These are phyloP conservation scores for Pterocles gutturalis DNA, from an alignment of 2,113 vertebrate genomes.

Conservation along the genomic window DNA sequence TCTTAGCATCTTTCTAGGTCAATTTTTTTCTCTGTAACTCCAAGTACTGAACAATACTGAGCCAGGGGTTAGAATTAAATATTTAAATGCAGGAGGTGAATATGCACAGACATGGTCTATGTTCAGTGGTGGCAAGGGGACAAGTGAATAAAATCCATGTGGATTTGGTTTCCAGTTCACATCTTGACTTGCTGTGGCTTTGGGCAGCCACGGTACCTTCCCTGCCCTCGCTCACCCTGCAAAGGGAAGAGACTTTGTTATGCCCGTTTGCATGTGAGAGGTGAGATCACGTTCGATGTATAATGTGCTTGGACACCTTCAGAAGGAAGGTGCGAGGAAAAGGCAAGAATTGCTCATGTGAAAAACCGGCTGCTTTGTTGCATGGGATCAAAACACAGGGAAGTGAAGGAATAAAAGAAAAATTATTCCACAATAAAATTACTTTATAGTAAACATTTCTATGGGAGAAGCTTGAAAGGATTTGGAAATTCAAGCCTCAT, in stretches of 20 bases:
- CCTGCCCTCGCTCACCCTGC: not conserved
- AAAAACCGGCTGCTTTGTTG: not conserved
- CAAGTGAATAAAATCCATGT: not conserved
- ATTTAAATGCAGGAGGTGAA: not conserved
- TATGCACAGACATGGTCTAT: not conserved
- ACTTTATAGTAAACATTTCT: slow-evolving; percentile 2
- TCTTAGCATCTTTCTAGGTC: not conserved
- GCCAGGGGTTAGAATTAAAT: not conserved
- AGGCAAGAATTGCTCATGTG: not conserved
- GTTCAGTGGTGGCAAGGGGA: not conserved
- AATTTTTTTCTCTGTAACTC: not conserved
- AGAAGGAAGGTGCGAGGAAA: not conserved
- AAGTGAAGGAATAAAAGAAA: not conserved
- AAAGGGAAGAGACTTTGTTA: not conserved
- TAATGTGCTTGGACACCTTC: not conserved
- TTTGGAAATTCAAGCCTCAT: not conserved
- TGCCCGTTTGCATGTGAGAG: not conserved
- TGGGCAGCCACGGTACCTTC: not conserved
- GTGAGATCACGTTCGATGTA: not conserved
- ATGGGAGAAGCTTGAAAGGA: slow-evolving; percentile 5
- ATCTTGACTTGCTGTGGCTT: not conserved
- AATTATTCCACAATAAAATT: not conserved
- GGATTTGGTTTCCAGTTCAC: not conserved
- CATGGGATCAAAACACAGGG: not conserved
- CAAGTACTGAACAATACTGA: not conserved